These are phyloP conservation scores for Pseudorectes ferrugineus DNA, from an alignment of 2,113 vertebrate genomes.

Conservation along the genomic window DNA sequence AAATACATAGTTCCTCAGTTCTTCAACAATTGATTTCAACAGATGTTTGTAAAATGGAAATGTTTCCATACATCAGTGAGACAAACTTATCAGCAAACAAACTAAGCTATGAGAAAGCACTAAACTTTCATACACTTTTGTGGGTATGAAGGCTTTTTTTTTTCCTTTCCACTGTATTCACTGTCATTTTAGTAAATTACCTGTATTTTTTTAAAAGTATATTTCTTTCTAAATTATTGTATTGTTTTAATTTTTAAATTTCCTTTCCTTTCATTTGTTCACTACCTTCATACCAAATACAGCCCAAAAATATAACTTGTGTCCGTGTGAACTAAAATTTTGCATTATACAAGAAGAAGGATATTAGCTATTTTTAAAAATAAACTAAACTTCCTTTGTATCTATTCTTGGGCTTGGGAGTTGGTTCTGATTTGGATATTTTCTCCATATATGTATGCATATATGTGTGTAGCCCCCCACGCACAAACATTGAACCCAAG, in stretches of 20 bases:
- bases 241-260: background rate
- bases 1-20: background rate
- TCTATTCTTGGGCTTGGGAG: background rate
- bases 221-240: background rate
- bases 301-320: background rate
- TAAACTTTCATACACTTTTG: background rate
- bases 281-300: background rate
- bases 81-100: background rate
- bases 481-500: background rate
- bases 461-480: background rate
- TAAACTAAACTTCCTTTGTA: constrained; percentile 31
- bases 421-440: background rate
- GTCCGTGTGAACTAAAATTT: background rate
- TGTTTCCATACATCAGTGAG: background rate
- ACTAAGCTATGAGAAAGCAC: background rate
- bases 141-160: background rate
- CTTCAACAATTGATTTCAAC: background rate
- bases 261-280: background rate
- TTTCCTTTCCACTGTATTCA: background rate
- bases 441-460: constrained; percentile 17
- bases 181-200: background rate
- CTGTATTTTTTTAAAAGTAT: background rate
- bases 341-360: background rate
- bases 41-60: constrained; percentile 5
- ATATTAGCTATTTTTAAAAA: constrained; percentile 2